Percentiles rank a stretch among this genome's conserved stretches.
These are phyloP conservation scores for Exephanes ischioxanthus DNA, from an alignment of 2,888 invertebrate genomes.

Conservation along the genomic window DNA sequence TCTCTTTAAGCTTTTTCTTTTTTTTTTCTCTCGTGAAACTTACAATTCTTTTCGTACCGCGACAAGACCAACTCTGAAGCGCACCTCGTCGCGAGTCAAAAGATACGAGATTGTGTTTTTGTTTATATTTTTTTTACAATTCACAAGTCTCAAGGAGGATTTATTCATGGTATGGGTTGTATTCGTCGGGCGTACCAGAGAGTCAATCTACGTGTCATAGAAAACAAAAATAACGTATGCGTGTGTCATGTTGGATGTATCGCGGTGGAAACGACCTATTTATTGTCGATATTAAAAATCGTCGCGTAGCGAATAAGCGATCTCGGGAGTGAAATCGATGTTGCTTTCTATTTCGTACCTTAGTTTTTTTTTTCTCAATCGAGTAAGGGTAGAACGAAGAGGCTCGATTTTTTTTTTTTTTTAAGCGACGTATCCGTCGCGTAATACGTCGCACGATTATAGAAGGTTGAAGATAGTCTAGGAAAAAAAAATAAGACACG, in stretches of 20 bases:
- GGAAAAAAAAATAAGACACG: constrained; percentile 46
- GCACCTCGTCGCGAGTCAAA: constrained; percentile 49
- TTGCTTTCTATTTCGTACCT: constrained; percentile 68
- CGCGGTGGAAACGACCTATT: constrained; percentile 78
- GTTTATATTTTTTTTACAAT: constrained; percentile 20
- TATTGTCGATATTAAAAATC: constrained; percentile 73
- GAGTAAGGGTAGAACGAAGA: constrained; percentile 43
- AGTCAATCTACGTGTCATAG: constrained; percentile 70
- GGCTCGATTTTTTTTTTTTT: constrained; percentile 10
- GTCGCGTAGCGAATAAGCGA: constrained; percentile 64
- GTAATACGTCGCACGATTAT: background rate
- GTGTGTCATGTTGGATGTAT: constrained; percentile 81
- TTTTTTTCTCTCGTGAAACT: constrained; percentile 28
- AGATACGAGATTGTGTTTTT: constrained; percentile 36
- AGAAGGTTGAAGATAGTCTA: constrained; percentile 30
- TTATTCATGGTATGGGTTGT: constrained; percentile 51
- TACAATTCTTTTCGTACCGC: constrained; percentile 45
- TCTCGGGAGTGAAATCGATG: constrained; percentile 72
- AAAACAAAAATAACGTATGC: constrained; percentile 71
- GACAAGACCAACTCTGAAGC: constrained; percentile 54
- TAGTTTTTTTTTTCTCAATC: constrained; percentile 55
- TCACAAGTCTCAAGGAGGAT: constrained; percentile 25
- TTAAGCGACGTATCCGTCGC: background rate
- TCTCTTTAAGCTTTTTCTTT: constrained; percentile 13
- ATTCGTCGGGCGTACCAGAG: constrained; percentile 65